Evolutionary conservation across 1,140 invertebrate genomes (phyloP).

Genomic region (Cydia splendana): DNA sequence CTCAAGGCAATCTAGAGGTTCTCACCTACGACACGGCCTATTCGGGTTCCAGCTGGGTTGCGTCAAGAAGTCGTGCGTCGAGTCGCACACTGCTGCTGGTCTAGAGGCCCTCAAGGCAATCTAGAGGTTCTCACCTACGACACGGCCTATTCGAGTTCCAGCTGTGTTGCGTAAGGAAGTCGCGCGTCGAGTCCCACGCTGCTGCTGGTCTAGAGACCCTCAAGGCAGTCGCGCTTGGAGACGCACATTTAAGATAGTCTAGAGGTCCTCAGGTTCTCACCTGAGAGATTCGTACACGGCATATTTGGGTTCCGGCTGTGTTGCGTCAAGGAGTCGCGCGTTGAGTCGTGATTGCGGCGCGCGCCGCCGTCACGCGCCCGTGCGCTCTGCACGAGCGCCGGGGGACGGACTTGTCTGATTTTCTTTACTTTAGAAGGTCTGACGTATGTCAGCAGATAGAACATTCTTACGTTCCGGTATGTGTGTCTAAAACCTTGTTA

Average conservation of each 20-base stretch:
- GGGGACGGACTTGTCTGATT: slow-evolving; percentile 49
- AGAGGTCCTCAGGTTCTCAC: neutral
- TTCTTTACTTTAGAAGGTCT: neutral
- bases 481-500: neutral
- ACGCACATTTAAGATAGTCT: neutral
- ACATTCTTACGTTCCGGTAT: neutral
- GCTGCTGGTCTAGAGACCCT: too few relatives aligned
- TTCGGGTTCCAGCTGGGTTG: slow-evolving; percentile 46
- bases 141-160: too few relatives aligned
- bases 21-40: neutral
- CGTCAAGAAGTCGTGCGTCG: slow-evolving; percentile 63
- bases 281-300: neutral
- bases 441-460: too few relatives aligned
- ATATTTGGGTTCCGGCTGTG: slow-evolving; percentile 41
- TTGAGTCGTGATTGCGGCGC: slow-evolving; percentile 67
- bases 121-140: too few relatives aligned
- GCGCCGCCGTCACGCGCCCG: slow-evolving; percentile 67
- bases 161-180: too few relatives aligned
- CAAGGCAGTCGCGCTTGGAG: neutral
- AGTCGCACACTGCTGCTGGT: slow-evolving; percentile 39
- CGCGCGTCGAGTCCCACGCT: too few relatives aligned
- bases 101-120: neutral
- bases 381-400: slow-evolving; percentile 63
- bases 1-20: neutral
- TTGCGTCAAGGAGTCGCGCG: slow-evolving; percentile 66